Conservation (phyloP, 2,797 vertebrate species). For the Lepus townsendii region DNA sequence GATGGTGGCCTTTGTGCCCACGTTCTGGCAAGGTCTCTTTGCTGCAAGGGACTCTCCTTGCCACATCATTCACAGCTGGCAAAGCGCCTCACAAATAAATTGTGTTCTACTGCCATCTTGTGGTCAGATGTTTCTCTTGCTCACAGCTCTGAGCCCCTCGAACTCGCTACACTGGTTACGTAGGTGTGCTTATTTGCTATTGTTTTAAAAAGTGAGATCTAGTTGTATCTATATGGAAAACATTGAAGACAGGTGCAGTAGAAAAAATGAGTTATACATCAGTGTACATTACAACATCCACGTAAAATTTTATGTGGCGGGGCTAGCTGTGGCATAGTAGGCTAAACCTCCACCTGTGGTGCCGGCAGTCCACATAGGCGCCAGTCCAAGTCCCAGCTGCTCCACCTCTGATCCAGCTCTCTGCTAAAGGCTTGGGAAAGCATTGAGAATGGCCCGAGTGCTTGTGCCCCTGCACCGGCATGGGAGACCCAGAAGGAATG, state of each 20-base stretch:
- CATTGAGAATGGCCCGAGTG: too few species aligned
- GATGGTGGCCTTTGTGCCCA: neutral
- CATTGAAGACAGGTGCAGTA: neutral
- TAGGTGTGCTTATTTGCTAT: neutral
- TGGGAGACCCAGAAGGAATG: too few species aligned
- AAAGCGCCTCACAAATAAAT: neutral
- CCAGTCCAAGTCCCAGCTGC: too few species aligned
- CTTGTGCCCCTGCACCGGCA: too few species aligned
- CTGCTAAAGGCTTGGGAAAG: too few species aligned
- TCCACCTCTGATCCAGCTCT: too few species aligned
- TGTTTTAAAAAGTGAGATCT: neutral
- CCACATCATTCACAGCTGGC: neutral
- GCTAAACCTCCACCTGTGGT: too few species aligned
- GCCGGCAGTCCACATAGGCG: too few species aligned
- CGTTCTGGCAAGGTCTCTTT: neutral
- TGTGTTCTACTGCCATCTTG: neutral
- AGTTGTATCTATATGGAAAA: neutral
- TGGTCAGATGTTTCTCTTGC: neutral
- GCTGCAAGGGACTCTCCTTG: rapidly evolving
- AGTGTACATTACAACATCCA: neutral
- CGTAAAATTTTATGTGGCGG: neutral
- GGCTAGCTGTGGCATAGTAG: too few species aligned
- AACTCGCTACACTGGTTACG: neutral
- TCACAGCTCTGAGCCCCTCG: neutral
- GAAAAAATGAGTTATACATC: neutral